Base-by-base conservation (phyloP, 1,140 invertebrate genomes). In the Drosophila bocqueti region DNA sequence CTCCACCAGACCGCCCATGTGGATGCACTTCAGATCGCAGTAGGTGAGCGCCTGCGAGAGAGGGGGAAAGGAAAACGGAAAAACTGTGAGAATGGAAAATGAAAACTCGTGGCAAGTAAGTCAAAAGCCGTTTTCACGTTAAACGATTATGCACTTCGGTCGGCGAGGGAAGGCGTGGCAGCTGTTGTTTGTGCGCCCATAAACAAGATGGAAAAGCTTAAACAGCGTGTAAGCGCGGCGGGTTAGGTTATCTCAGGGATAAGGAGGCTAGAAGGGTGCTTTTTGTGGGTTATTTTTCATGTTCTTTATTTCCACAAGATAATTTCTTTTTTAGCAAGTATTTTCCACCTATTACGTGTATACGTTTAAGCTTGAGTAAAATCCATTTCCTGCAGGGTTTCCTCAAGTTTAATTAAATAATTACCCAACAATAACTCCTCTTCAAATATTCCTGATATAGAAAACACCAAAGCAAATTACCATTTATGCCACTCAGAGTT, bases 1-100 rank as follows among this genome's bases (percentile, higher is more conserved):
- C 73, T 98, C 97, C n/a, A 98, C 95, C 10, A 99, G 94, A 3
- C 98, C 98, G 49, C 95, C 95, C 94, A 98, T 97, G 93, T 98
- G 96, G 71, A 99, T 97, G 93, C 97, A 98, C 93, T 99, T 99
- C 31, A 99, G 94, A 94, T 99, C 98, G 93, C 98, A 99, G 93
- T 99, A 99, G 26, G 98, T 99, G 29, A 99, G 94, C 24, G 98
- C 98, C 93, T 95, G 93, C 18, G 85, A 91, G 72, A 15, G 34
- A 24, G 24, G 15, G 59, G 42, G 16, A 11, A 66, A 10, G 11
- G 21, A 64, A 66, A 61, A 43, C 63, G 66, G 47, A 63, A 79
- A 69, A 43, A 26, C 36, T 66, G 65, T 54, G 46, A 61, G 50
- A 54, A 61, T 40, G 18, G n/a, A 31, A 68, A 68, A 54, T 66